Evolutionary conservation across 2,797 vertebrate species (phyloP), one percentile per base, ranked within the genome.

Genomic region (Trachops cirrhosus): DNA sequence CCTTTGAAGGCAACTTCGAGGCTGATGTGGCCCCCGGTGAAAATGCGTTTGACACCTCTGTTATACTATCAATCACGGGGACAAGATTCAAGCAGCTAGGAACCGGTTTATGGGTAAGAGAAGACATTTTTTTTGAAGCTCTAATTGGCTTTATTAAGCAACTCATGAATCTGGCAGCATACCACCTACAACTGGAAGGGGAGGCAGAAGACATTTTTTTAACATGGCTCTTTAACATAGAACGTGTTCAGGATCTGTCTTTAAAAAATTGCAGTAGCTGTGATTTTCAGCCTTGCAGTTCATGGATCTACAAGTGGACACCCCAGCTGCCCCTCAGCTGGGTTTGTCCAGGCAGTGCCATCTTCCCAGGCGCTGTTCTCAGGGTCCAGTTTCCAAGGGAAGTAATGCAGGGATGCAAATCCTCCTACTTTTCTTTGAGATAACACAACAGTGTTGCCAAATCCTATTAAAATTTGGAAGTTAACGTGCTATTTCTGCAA

Each of bases 381-480:
- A 32, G 41, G 52, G 48, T 89, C 62, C 11, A 18, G 16, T 86
- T 96, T 85, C 57, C 44, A 37, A 54, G 52, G 75, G 93, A 70
- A 91, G 86, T 32, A 88, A 10, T 46, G 91, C 4, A 9, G 79
- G 71, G 77, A 48, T 50, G 5, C 77, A 26, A n/a, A 19, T 68
- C n/a, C 15, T 32, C 11, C 22, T 80, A 11, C 34, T 91, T 89
- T 41, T n/a, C 75, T 10, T 50, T 87, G 46, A 95, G 86, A 50
- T 26, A 6, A 0, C 26, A 14, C 86, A 68, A 14, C 39, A 95
- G 50, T 0, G 0, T 86, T 91, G 26, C 59, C 0, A 0, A 1
- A 73, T 92, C 62, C 86, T 0, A 0, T 64, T 71, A 91, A 50
- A 68, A 62, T 3, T 2, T 50, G 12, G 22, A n/a, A 32, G n/a